A percentile compares a stretch with the other conserved stretches of the same genome.
phyloP scores from a whole-genome alignment of 2,113 vertebrate genomes.

The Limanda limanda region DNA sequence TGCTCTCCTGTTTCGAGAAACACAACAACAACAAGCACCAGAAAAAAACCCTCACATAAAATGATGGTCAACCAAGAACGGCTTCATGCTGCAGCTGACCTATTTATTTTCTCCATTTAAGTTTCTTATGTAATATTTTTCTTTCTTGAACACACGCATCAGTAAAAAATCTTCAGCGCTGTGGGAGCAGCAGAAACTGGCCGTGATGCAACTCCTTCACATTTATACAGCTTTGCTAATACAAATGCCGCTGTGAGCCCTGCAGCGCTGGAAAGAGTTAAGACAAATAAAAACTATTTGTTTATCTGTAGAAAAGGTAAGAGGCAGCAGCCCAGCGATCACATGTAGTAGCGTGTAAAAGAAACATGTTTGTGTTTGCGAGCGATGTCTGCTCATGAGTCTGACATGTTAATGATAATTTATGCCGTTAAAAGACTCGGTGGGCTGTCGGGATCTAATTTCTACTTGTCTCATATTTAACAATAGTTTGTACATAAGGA shows the following conservation, averaged over 20 bases:
- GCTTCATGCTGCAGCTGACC: constrained; percentile 19
- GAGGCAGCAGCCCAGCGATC: background rate
- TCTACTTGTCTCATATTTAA: background rate
- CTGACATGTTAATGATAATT: too few relatives aligned
- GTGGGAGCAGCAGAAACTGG: constrained; percentile 19
- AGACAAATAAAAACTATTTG: background rate
- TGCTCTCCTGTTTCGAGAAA: constrained; percentile 16
- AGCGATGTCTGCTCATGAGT: constrained; percentile 27
- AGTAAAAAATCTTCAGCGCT: constrained; percentile 25
- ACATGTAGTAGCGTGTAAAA: background rate
- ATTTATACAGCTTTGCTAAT: constrained; percentile 4
- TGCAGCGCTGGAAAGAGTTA: too few relatives aligned
- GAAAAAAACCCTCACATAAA: constrained; percentile 20
- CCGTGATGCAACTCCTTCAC: constrained; percentile 20
- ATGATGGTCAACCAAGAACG: constrained; percentile 25
- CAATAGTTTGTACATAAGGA: too few relatives aligned
- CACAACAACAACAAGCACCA: constrained; percentile 7
- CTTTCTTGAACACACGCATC: constrained; percentile 3
- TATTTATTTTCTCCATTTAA: constrained; percentile 35
- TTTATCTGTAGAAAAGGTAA: background rate
- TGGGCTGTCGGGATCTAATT: background rate
- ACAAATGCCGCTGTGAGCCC: background rate
- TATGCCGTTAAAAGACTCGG: constrained; percentile 15
- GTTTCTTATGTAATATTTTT: constrained; percentile 38
- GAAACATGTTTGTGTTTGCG: constrained; percentile 3